A percentile compares a stretch with the other conserved stretches of the same genome.
These are phyloP conservation scores for Phataginus tricuspis DNA, from an alignment of 2,797 vertebrate genomes.

Conservation along the genomic window DNA sequence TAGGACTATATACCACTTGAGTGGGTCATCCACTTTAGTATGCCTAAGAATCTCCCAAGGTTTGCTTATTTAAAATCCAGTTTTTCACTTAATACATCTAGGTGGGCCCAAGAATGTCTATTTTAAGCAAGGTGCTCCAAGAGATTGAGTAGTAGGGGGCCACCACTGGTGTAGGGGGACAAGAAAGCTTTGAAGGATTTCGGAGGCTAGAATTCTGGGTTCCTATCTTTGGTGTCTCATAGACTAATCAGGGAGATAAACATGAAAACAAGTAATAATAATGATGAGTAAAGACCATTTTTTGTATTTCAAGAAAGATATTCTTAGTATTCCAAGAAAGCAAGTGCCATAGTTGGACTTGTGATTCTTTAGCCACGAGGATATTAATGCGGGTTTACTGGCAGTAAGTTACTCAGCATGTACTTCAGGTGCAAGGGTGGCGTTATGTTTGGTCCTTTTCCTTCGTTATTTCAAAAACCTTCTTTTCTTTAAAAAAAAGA, in stretches of 20 bases:
- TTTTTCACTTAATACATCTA: neutral
- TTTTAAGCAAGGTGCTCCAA: neutral
- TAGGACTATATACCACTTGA: neutral
- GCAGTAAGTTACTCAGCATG: neutral
- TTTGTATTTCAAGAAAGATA: neutral
- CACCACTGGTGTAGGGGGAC: neutral
- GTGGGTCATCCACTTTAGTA: neutral
- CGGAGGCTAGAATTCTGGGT: neutral
- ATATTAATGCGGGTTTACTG: conserved; percentile 26
- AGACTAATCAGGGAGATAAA: neutral
- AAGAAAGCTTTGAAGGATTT: neutral
- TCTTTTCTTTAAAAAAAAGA: neutral
- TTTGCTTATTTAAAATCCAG: neutral
- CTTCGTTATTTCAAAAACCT: conserved; percentile 24
- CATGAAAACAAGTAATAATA: conserved; percentile 13
- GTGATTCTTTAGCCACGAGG: neutral
- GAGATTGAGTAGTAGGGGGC: neutral
- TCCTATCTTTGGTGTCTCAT: neutral
- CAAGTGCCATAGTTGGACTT: neutral
- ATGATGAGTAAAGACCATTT: neutral
- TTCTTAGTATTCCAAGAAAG: conserved; percentile 21
- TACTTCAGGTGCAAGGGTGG: conserved; percentile 22
- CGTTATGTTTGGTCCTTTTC: neutral
- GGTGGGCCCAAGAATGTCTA: neutral
- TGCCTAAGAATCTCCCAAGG: neutral